Evolutionary conservation across 2,113 vertebrate species (phyloP), one percentile per base, ranked within the genome.

Genomic region (Lycocorax pyrrhopterus): DNA sequence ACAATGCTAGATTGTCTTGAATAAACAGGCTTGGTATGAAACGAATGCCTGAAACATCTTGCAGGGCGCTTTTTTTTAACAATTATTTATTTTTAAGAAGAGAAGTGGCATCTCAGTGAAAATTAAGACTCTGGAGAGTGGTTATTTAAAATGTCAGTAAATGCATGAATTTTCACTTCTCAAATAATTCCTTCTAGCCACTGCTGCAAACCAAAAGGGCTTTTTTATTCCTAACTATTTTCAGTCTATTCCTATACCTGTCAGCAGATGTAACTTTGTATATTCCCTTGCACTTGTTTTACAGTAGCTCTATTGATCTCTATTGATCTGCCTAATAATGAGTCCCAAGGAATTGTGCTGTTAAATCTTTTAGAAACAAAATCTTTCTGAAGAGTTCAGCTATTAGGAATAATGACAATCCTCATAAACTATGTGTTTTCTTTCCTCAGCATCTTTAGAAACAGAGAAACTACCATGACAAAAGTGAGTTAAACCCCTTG

Each of bases 351-450:
- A 83, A 93, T 12, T 67, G 43, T 72, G 75, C 44, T 60, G 91
- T 75, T 96, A 92, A 87, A 94, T 96, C 75, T 94, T 55, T 44
- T 56, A 77, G 71, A 96, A 92, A 85, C 67, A 96, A 94, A 94
- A 91, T 80, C 75, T 89, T 95, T 90, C 73, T 81, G 55, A 97
- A 71, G 37, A 93, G 71, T 68, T 90, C 96, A 94, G 33, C 64
- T 90, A 74, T 53, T 82, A 91, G 66, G 56, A 96, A 69, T 84
- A 84, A 76, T 89, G 49, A 88, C 76, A 93, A 84, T 85, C 47
- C 49, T 91, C 89, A 95, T 80, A 93, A 76, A 93, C 64, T 77
- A 68, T 4, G 18, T 33, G 19, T 83, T 58, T 81, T 89, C 74
- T 89, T 87, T 37, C 77, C 79, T 96, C 68, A 93, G 93, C 84